Percentiles rank a stretch among this genome's conserved stretches.
phyloP scores from a whole-genome alignment of 2,113 vertebrate genomes.

The Jaculus jaculus region DNA sequence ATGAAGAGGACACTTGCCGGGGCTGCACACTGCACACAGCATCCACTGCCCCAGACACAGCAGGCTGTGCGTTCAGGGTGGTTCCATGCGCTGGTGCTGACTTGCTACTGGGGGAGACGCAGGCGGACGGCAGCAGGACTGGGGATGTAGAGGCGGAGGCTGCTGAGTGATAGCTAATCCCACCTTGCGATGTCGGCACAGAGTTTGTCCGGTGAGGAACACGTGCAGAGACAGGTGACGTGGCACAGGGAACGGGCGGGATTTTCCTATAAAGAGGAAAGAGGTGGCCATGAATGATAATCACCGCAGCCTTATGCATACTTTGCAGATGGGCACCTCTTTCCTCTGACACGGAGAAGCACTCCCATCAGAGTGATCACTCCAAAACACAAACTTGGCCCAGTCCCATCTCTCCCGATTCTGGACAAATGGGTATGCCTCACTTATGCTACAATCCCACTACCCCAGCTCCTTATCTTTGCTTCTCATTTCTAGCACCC shows the following conservation, averaged over 20 bases:
- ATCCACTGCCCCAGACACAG: conserved; percentile 89
- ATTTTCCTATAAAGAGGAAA: conserved; percentile 90
- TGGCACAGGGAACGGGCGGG: conserved; percentile 91
- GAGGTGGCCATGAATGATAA: neutral
- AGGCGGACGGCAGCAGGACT: conserved; percentile 85
- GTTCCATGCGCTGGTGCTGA: conserved; percentile 94
- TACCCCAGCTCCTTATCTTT: accelerated
- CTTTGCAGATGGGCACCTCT: too few species aligned
- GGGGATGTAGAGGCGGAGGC: conserved; percentile 88
- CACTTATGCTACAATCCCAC: too few species aligned
- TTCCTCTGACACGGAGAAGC: too few species aligned
- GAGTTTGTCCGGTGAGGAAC: conserved; percentile 92
- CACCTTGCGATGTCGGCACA: conserved; percentile 84
- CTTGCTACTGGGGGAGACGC: conserved; percentile 89
- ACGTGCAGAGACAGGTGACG: conserved; percentile 82
- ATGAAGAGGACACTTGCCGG: conserved; percentile 96
- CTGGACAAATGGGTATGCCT: accelerated
- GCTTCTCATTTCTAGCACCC: accelerated
- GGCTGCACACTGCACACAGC: conserved; percentile 93
- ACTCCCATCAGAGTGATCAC: accelerated
- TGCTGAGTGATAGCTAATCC: conserved; percentile 87
- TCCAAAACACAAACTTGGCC: neutral
- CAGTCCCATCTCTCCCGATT: neutral
- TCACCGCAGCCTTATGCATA: accelerated
- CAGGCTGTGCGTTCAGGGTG: conserved; percentile 93